Base-by-base conservation (phyloP, 37 sponge, comb jelly and placozoan genomes). In the Oopsacas minuta region DNA sequence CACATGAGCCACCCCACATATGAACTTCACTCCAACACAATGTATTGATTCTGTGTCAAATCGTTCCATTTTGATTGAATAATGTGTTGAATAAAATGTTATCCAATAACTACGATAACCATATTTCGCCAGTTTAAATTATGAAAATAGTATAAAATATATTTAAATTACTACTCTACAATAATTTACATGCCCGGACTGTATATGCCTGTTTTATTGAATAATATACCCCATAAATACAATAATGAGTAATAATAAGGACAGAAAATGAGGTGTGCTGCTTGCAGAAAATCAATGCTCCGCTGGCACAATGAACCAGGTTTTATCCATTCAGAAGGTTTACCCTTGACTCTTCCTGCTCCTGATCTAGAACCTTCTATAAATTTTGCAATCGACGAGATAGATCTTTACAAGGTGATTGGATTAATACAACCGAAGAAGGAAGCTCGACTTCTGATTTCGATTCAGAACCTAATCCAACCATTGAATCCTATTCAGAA, bases 201-300 rank as follows among this genome's bases (percentile, higher is more conserved):
- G n/a, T n/a, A n/a, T n/a, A n/a, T n/a, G n/a, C n/a, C n/a, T n/a
- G n/a, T n/a, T n/a, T n/a, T n/a, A n/a, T n/a, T n/a, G n/a, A n/a
- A n/a, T n/a, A n/a, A n/a, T n/a, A n/a, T n/a, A n/a, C n/a, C 75
- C 75, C 22, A 61, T 32, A 61, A n/a, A 61, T 42, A 61, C 22
- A 32, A 61, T n/a, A 25, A 61, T 61, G 75, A 61, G 30, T 61
- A 61, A n/a, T 61, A 61, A 61, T 61, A 61, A 61, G 28, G 75
- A 34, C 75, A 3, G 75, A 61, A 61, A 34, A 10, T 61, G 28
- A 61, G 75, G 32, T 25, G 75, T 61, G 75, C 75, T 32, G 7
- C 75, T 12, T 61, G 28, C 75, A 61, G 75, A 61, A 61, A 61
- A 61, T 34, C 20, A 61, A 61, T 3, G 20, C 22, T 61, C 75